Percentiles rank a stretch among this genome's conserved stretches.
These are phyloP conservation scores for Macaria liturata DNA, from an alignment of 2,888 invertebrate genomes.

Conservation along the genomic window DNA sequence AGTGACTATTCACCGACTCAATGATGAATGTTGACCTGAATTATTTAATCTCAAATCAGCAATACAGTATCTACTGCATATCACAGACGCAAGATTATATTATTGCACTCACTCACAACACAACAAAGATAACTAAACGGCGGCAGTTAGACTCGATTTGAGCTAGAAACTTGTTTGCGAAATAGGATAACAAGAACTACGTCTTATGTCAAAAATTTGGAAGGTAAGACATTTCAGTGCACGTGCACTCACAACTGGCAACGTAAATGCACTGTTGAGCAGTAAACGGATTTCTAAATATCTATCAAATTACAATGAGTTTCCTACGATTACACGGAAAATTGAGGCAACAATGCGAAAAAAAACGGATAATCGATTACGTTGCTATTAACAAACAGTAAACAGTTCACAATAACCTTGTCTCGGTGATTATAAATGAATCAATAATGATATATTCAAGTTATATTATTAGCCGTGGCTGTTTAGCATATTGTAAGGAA, in stretches of 20 bases:
- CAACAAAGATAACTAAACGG: no score
- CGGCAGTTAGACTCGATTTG: no score
- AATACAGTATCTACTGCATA: no score
- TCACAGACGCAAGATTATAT: no score
- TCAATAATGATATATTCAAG: slow-evolving; percentile 20
- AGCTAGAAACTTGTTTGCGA: no score
- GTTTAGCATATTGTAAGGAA: slow-evolving; percentile 9
- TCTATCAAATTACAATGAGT: slow-evolving; percentile 43
- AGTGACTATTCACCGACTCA: no score
- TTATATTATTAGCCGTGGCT: slow-evolving; percentile 2
- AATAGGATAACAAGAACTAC: no score
- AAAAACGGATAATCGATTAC: slow-evolving; percentile 30
- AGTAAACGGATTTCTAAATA: slow-evolving; percentile 50
- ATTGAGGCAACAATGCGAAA: slow-evolving; percentile 39
- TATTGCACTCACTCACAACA: no score
- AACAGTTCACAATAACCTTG: slow-evolving; percentile 25
- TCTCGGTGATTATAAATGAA: slow-evolving; percentile 37
- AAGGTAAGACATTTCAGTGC: background rate
- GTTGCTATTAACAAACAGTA: slow-evolving; percentile 42
- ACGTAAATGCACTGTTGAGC: slow-evolving; percentile 38
- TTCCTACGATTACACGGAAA: slow-evolving; percentile 48
- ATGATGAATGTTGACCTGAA: no score
- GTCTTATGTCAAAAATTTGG: no score
- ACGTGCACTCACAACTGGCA: slow-evolving; percentile 37
- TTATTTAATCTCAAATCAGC: no score